phyloP scores from a whole-genome alignment of 2,888 invertebrate genomes.

The Clivina fossor region DNA sequence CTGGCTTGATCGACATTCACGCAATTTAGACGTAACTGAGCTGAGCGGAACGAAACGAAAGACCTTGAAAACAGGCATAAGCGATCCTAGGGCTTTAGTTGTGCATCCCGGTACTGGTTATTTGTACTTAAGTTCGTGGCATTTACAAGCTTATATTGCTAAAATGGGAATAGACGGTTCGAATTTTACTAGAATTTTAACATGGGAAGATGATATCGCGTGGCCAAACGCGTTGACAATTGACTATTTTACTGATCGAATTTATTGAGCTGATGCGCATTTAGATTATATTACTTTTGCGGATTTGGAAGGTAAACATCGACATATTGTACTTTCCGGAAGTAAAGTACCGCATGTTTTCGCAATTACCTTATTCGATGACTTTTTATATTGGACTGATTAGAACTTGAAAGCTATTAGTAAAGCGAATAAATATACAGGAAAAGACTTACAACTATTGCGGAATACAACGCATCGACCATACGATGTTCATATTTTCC shows the following conservation, averaged over 20 bases:
- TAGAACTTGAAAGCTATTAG: constrained; percentile 95
- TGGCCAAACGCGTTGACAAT: constrained; percentile 99
- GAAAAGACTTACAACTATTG: constrained; percentile 70
- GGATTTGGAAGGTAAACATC: constrained; percentile 87
- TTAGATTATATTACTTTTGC: constrained; percentile 95
- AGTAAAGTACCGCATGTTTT: constrained; percentile 91
- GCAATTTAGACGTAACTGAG: constrained; percentile 93
- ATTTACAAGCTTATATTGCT: constrained; percentile 92
- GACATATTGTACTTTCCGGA: constrained; percentile 80
- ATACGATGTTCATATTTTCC: constrained; percentile 90
- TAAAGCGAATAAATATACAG: constrained; percentile 89
- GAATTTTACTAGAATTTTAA: constrained; percentile 83
- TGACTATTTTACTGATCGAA: constrained; percentile 91
- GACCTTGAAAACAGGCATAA: constrained; percentile 84
- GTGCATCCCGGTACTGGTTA: constrained; percentile 94
- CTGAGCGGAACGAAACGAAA: constrained; percentile 89
- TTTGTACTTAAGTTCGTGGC: constrained; percentile 96
- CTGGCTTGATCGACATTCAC: constrained; percentile 94
- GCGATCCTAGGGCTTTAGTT: constrained; percentile 91
- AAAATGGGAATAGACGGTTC: constrained; percentile 97
- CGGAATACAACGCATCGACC: constrained; percentile 93
- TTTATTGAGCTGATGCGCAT: constrained; percentile 98
- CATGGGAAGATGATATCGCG: constrained; percentile 91
- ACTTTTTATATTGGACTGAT: constrained; percentile 94
- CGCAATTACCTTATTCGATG: constrained; percentile 91